Evolutionary conservation across 2,888 invertebrate genomes (phyloP).

Genomic region (Hesperia comma): DNA sequence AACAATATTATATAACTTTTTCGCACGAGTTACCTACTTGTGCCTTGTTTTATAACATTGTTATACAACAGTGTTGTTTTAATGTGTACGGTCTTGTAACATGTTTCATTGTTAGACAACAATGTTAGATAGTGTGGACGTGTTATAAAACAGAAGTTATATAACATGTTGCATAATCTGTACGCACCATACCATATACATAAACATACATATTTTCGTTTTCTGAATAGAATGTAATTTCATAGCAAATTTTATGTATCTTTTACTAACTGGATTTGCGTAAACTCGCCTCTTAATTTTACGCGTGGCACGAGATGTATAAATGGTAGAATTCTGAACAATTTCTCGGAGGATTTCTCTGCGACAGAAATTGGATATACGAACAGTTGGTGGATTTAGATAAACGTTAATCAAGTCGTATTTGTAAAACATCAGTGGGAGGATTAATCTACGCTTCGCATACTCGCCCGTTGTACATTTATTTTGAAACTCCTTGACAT

Average conservation of each 20-base stretch:
- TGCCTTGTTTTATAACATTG: too few species aligned
- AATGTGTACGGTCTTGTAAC: too few species aligned
- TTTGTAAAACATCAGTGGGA: constrained; percentile 4
- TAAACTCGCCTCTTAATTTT: constrained; percentile 15
- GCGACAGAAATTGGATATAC: constrained; percentile 9
- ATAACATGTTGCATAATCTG: too few species aligned
- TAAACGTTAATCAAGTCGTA: constrained; percentile 18
- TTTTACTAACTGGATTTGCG: constrained; percentile 13
- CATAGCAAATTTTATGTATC: neutral
- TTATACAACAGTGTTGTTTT: too few species aligned
- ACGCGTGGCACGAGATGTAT: constrained; percentile 3
- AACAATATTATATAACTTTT: too few species aligned
- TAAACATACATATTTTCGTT: neutral
- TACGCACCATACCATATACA: too few species aligned
- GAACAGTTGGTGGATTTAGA: constrained; percentile 18
- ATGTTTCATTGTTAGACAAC: too few species aligned
- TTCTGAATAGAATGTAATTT: too few species aligned
- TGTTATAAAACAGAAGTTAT: too few species aligned
- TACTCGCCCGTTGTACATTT: neutral
- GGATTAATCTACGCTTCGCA: neutral
- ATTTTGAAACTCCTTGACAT: neutral
- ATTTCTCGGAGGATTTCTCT: constrained; percentile 6
- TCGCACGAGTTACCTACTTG: too few species aligned
- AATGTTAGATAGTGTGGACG: too few species aligned
- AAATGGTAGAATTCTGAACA: constrained; percentile 5